phyloP scores from a whole-genome alignment of 2,797 vertebrate species.

The Acanthurus lineatus region DNA sequence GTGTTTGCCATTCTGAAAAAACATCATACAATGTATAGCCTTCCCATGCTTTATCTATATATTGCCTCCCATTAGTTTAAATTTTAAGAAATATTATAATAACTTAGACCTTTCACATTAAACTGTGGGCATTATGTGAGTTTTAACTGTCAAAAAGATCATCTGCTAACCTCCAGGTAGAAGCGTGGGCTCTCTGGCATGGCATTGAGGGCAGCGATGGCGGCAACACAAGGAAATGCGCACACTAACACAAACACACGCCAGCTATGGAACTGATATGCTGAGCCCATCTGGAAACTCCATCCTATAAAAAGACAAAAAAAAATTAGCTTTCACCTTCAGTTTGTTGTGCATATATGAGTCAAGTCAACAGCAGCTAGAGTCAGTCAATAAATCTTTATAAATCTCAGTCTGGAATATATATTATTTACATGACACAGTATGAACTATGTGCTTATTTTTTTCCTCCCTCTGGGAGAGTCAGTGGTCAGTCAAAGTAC shows the following conservation, averaged over 20 bases:
- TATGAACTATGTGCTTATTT: constrained; percentile 28
- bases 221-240: constrained; percentile 94
- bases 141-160: constrained; percentile 2
- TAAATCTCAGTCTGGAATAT: background rate
- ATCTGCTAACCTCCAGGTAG: constrained; percentile 91
- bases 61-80: too few species aligned
- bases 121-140: background rate
- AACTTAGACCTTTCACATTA: constrained; percentile 1
- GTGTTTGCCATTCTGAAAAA: constrained; percentile 94
- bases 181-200: constrained; percentile 98
- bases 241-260: constrained; percentile 97
- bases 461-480: constrained; percentile 11
- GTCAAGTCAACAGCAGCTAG: background rate
- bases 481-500: constrained; percentile 31
- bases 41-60: background rate
- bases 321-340: constrained; percentile 26
- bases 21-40: background rate
- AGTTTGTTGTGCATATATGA: constrained; percentile 1
- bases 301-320: constrained; percentile 85
- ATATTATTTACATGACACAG: constrained; percentile 16
- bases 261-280: constrained; percentile 99
- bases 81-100: background rate
- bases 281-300: constrained; percentile 99
- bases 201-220: constrained; percentile 93
- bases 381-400: constrained; percentile 5